A percentile compares a stretch with the other conserved stretches of the same genome.
Evolutionary conservation across 1,140 invertebrate species (phyloP).

Genomic region (Sitophilus oryzae): DNA sequence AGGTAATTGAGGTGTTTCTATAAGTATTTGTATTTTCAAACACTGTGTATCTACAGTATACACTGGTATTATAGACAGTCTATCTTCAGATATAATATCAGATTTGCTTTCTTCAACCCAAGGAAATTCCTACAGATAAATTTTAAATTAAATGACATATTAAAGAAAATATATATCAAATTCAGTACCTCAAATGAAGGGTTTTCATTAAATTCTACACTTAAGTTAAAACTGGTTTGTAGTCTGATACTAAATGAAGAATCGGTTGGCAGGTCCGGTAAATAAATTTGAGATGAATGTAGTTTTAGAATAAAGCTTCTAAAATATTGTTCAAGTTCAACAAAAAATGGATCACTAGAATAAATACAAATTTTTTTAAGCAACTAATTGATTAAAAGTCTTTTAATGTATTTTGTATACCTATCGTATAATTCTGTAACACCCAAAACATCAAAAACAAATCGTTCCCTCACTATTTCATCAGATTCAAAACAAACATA

Average conservation of each 20-base stretch:
- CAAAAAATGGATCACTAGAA: conserved; percentile 32
- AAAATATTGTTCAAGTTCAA: conserved; percentile 30
- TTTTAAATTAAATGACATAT: conserved; percentile 8
- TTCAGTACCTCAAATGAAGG: conserved; percentile 28
- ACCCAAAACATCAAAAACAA: conserved; percentile 28
- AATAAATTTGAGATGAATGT: conserved; percentile 24
- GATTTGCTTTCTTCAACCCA: conserved; percentile 30
- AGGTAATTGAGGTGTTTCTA: conserved; percentile 19
- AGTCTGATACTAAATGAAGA: conserved; percentile 33
- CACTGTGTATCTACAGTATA: conserved; percentile 26
- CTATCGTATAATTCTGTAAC: conserved; percentile 16
- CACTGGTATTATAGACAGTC: conserved; percentile 31
- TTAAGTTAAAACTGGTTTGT: conserved; percentile 26
- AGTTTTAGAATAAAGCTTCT: conserved; percentile 34
- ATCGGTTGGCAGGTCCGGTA: conserved; percentile 25
- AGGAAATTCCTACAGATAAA: conserved; percentile 30
- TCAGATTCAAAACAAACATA: conserved; percentile 28
- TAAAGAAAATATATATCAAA: conserved; percentile 3
- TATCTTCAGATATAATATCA: conserved; percentile 9
- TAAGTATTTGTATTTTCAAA: conserved; percentile 31
- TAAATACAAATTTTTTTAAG: neutral
- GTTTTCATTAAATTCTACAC: conserved; percentile 34
- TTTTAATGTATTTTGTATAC: conserved; percentile 12
- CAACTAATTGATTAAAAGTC: neutral
- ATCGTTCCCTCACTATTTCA: conserved; percentile 24